Evolutionary conservation across 2,797 vertebrate species (phyloP), one percentile per base, ranked within the genome.

Genomic region (Garrulus glandarius): DNA sequence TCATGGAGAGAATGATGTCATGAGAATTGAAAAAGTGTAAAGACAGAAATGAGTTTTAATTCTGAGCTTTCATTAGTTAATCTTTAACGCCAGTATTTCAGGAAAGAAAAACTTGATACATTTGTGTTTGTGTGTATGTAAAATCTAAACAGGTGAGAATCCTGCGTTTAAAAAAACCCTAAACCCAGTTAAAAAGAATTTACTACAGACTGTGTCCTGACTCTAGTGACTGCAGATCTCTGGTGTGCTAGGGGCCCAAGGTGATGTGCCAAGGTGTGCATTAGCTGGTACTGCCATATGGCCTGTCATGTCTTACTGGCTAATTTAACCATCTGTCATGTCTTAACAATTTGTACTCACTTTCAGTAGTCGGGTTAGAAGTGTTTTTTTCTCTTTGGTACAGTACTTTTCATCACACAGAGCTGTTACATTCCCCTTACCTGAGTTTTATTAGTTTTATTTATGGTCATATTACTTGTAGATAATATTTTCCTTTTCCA

Each of bases 321-420:
- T 97, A 82, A 96, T 89, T 92, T 94, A 92, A 65, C 96, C 95
- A 96, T 95, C 96, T 97, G 96, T 87, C 79, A 44, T 15, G 75
- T 86, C 93, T 91, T 94, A 70, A 84, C 61, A 72, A 47, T 63
- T 80, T 69, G 67, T 52, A 53, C 74, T 89, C 11, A 6, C 95
- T 93, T 89, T 84, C 47, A 50, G 41, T 57, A n/a, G 55, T 77
- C 19, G 1, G 7, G 20, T 83, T 92, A 83, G 71, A 24, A 67
- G 26, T 12, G 8, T 68, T 81, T 71, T 57, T 57, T 67, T 75
- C 29, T 65, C 47, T 67, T 60, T 24, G 11, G 17, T 63, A 14
- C 30, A 1, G 1, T 77, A 43, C 36, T 76, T 91, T 56, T 56
- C 47, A n/a, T 76, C 44, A 65, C 37, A 18, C 16, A 7, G 30